Evolutionary conservation across 1,140 invertebrate species (phyloP), one percentile per base, ranked within the genome.

Genomic region (Anastrepha obliqua): DNA sequence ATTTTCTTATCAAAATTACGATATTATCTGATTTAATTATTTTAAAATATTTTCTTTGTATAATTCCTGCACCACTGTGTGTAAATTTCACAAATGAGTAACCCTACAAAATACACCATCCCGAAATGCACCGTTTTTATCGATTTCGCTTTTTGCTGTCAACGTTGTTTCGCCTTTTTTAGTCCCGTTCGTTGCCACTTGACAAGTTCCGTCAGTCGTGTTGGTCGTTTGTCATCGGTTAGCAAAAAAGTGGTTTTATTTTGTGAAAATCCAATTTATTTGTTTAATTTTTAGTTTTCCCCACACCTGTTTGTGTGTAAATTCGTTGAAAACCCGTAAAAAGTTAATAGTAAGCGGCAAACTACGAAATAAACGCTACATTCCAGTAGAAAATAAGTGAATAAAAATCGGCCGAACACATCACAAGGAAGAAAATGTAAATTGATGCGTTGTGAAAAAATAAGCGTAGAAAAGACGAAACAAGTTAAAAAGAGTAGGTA

Each of bases 401-500:
- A 55, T 20, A 81, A 81, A 81, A 44, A 47, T 55, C 42, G 44
- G 47, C 47, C 47, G 74, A 81, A 81, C 4, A 81, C 67, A 47
- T 42, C 51, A 59, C 62, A 86, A 88, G 60, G 60, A 86, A 88
- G 64, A 67, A 62, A 86, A 88, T 87, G 78, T 64, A 85, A 85
- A 65, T 87, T 88, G 88, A 87, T 86, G 88, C 86, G 88, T 88
- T 88, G 88, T 88, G 70, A 88, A 62, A 86, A 87, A 88, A 87
- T 55, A 74, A 86, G 86, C 78, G 60, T 86, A 88, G 86, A 87
- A 87, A 85, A 64, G 81, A 67, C 70, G 85, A 86, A 86, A 64
- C 78, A 78, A 29, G 78, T 65, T 86, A 86, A 78, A 29, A 88
- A 62, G 58, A 39, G n/a, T 60, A 58, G 29, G 47, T 39, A 85